Percentiles rank a stretch among this genome's conserved stretches.
Evolutionary conservation across 2,797 vertebrate species (phyloP).

Genomic region (Gymnoscopelus braueri): DNA sequence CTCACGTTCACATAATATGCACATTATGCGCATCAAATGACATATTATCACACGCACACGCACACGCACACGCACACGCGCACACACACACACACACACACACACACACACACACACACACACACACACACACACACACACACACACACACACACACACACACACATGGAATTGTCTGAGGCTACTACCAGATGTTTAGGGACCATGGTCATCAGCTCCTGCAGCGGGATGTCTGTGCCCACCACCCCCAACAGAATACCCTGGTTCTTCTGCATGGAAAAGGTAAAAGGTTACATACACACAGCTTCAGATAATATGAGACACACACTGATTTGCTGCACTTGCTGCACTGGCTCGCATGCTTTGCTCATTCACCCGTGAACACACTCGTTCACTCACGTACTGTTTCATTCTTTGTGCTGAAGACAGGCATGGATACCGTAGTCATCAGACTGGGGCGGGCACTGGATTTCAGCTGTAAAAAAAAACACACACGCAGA

Average conservation of each 20-base stretch:
- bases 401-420: constrained; percentile 98
- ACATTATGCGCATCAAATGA: too few relatives aligned
- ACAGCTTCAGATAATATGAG: too few relatives aligned
- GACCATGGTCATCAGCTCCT: constrained; percentile 96
- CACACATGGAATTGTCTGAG: not conserved
- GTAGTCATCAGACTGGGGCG: constrained; percentile 93
- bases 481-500: constrained; percentile 15
- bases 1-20: not conserved
- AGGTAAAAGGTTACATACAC: constrained; percentile 23
- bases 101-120: not conserved
- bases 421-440: constrained; percentile 98
- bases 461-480: constrained; percentile 88
- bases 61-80: not conserved
- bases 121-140: too few relatives aligned
- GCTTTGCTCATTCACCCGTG: constrained; percentile 1
- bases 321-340: too few relatives aligned
- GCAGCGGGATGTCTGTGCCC: constrained; percentile 97
- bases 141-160: not conserved
- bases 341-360: not conserved
- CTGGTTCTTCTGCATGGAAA: constrained; percentile 89
- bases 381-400: constrained; percentile 66
- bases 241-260: constrained; percentile 97
- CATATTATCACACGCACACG: not conserved
- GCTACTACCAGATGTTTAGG: constrained; percentile 95
- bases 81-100: not conserved